A percentile compares a stretch with the other conserved stretches of the same genome.
These are phyloP conservation scores for Leptobrachium leishanense DNA, from an alignment of 2,113 vertebrate genomes.

Conservation along the genomic window DNA sequence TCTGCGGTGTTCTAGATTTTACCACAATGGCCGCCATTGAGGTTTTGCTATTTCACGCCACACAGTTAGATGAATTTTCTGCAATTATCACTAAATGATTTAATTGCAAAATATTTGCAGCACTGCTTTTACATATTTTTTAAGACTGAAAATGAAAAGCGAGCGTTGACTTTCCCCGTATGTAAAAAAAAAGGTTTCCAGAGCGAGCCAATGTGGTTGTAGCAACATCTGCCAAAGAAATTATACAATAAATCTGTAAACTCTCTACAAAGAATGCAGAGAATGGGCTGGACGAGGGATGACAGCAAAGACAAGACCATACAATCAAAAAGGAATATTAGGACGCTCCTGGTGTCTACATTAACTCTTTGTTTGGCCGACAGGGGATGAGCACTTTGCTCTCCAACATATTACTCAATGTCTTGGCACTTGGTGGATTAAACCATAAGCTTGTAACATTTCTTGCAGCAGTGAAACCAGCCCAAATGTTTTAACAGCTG, in stretches of 20 bases:
- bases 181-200: conserved; percentile 71
- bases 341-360: conserved; percentile 8
- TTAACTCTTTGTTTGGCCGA: not conserved
- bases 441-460: conserved; percentile 44
- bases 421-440: not conserved
- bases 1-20: not conserved
- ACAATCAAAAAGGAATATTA: conserved; percentile 46
- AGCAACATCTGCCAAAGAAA: conserved; percentile 63
- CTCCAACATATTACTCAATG: not conserved
- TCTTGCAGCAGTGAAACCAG: conserved; percentile 46
- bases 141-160: conserved; percentile 70
- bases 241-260: conserved; percentile 70
- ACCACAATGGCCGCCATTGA: not conserved
- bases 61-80: not conserved
- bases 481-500: conserved; percentile 90
- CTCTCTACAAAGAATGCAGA: conserved; percentile 64
- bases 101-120: too few species aligned
- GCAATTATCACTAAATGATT: not conserved
- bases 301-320: conserved; percentile 8
- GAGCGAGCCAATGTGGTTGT: conserved; percentile 71
- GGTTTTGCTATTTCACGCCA: not conserved
- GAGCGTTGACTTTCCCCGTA: conserved; percentile 71
- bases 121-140: not conserved
- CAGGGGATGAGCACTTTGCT: not conserved
- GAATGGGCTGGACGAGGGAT: conserved; percentile 44